Evolutionary conservation across 2,888 invertebrate genomes (phyloP), one percentile per base, ranked within the genome.

Genomic region (Helicoverpa assulta): DNA sequence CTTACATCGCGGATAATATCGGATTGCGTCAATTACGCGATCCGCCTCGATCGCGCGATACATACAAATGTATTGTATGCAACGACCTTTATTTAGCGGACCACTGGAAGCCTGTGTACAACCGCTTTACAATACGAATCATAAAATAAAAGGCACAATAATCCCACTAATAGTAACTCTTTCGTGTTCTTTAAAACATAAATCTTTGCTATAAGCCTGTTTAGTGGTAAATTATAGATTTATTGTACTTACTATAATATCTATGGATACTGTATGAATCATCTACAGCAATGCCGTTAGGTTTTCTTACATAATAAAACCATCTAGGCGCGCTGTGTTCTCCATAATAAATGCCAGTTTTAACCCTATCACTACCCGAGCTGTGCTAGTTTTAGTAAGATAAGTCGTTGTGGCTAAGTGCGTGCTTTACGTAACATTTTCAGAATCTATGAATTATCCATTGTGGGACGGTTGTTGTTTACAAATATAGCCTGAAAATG

Each of bases 11-110:
- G 93, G 93, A 94, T 94, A 91, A 91, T 93, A 94, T 94, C 94
- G 91, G 87, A 90, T 90, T 89, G 94, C 93, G 95, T 95, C 95
- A 95, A 95, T 95, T 95, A 95, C 93, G 93, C 92, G 92, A 93
- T 93, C 89, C 88, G 82, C 85, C 76, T 86, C 91, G 93, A 94
- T 94, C 91, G 90, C 81, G 85, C 89, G 94, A 94, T 94, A 94
- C 94, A 94, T 95, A 94, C 90, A 89, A 91, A 93, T 93, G 91
- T 90, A 90, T 90, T 91, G 92, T 93, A 89, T 93, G 91, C 91
- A 88, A 87, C 88, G 84, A 88, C 92, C 93, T 89, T 93, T 92
- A 93, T 88, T 83, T 84, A 82, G 81, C 67, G 33, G 67, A 79
- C 78, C 72, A 76, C 43, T 81, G 69, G 78, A 70, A 74, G 65